Evolutionary conservation across 2,113 vertebrate genomes (phyloP), one percentile per base, ranked within the genome.

Genomic region (Gymnarchus niloticus): DNA sequence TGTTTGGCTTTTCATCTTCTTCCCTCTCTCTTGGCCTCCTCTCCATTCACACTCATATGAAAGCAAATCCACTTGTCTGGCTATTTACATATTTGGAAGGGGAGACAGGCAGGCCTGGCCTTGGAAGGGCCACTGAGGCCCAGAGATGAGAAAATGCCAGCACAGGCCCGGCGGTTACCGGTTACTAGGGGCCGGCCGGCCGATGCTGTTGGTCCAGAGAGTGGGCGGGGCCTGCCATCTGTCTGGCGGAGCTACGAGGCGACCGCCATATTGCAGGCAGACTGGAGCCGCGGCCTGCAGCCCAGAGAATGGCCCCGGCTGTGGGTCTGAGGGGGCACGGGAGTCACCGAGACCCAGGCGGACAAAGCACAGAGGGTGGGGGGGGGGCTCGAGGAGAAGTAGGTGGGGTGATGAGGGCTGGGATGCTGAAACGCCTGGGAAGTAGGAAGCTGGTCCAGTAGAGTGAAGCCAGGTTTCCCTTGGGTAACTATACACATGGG

Each of bases 141-240:
- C 90, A 86, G 85, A 90, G 80, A 90, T 90, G 92, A 93, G 92
- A 92, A 93, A 92, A 94, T 91, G 91, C 93, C 93, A 93, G 91
- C 92, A 92, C 92, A 92, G 92, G n/a, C 88, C 90, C 91, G 91
- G 91, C 92, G 93, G 94, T 94, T 94, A 93, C 94, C 92, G 93
- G 94, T 94, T 94, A 93, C 94, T 94, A 94, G 92, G 93, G 82
- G 76, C 76, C 44, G 46, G 90, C 89, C 91, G 89, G 92, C 92
- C 93, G 92, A 93, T 90, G 92, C 91, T 90, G 91, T 91, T 90
- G 87, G 88, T 91, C 89, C 89, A 87, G 87, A 91, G 90, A 88
- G 93, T 87, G 91, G 88, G 92, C 57, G 91, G 92, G 88, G 85
- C 88, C 91, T 88, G 89, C 94, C 94, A 93, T 94, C 93, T 94